Base-by-base conservation (phyloP, 2,113 vertebrate species). In the Cacatua alba region DNA sequence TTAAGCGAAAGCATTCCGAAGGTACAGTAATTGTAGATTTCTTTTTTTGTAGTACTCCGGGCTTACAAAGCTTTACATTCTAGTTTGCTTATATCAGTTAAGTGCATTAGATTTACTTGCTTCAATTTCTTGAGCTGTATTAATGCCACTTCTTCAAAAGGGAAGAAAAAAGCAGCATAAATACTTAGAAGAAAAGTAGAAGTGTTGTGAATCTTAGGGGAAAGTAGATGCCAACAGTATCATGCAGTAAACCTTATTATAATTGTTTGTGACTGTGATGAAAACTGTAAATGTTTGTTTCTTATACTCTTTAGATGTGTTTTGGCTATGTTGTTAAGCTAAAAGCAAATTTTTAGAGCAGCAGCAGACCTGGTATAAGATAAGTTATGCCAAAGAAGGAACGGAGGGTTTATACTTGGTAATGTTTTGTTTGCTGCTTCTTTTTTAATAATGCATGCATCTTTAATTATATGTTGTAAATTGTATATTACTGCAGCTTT, bases 1-100 rank as follows among this genome's bases (percentile, higher is more conserved):
- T 98, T 99, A 99, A 99, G 90, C 92, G 99, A 98, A 99, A 99
- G 98, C 98, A 98, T 97, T 99, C 98, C 97, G 98, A 99, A 99
- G 99, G 99, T 99, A 99, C 98, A 97, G 99, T 99, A 99, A 98
- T 52, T 77, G 94, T 71, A 96, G 97, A 91, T 96, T 97, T 96
- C 53, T 83, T 86, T 82, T 63, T 72, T 67, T 94, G 72, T 97
- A 97, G 63, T 89, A 70, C 31, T 95, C 82, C 95, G 96, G 75
- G 25, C 68, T 85, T 97, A 95, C 96, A 94, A 96, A 92, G 80
- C 86, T 95, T 95, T 90, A 75, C 82, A 83, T 94, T 84, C 72
- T 96, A 94, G 77, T 87, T 92, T 96, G 94, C 65, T 49, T 82
- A 0, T 81, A 33, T 65, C 39, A 39, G 48, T 94, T 49, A 43